These are phyloP conservation scores for Oncorhynchus mykiss DNA, from an alignment of 2,113 vertebrate species.

Conservation along the genomic window DNA sequence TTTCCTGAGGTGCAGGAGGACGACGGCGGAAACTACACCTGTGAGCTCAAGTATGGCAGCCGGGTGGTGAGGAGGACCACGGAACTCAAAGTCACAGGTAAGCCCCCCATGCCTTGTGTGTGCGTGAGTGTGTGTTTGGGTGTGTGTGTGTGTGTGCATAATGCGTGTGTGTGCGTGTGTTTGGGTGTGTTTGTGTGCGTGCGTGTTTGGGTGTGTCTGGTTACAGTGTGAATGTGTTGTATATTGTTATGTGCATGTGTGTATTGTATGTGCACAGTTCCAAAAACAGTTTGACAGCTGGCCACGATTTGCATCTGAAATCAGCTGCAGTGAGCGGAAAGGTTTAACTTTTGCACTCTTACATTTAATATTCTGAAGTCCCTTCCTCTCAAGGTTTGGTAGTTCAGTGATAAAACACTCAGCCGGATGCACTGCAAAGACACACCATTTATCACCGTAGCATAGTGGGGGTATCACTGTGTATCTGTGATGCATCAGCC, in stretches of 20 bases:
- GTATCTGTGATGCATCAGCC: background rate
- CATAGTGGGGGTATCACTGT: background rate
- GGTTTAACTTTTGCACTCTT: background rate
- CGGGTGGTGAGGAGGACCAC: constrained; percentile 89
- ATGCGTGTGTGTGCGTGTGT: too few relatives aligned
- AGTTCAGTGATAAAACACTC: background rate
- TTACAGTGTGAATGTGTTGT: background rate
- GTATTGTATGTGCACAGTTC: background rate
- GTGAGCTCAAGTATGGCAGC: constrained; percentile 93
- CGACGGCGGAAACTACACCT: constrained; percentile 94
- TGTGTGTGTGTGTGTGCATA: background rate
- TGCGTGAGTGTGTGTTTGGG: background rate
- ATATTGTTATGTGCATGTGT: background rate
- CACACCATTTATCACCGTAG: background rate
- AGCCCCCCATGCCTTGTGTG: constrained; percentile 21
- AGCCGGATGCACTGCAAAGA: background rate
- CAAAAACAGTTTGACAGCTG: background rate
- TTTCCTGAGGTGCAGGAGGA: constrained; percentile 92
- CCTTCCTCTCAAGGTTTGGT: constrained; percentile 3
- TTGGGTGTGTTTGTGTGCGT: too few relatives aligned
- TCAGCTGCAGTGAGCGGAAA: background rate
- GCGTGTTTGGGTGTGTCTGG: too few relatives aligned
- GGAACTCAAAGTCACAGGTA: constrained; percentile 95
- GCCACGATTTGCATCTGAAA: too few relatives aligned
- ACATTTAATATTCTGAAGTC: background rate